Base-by-base conservation (phyloP, 2,797 vertebrate genomes). In the Percopsis omiscomaycus region DNA sequence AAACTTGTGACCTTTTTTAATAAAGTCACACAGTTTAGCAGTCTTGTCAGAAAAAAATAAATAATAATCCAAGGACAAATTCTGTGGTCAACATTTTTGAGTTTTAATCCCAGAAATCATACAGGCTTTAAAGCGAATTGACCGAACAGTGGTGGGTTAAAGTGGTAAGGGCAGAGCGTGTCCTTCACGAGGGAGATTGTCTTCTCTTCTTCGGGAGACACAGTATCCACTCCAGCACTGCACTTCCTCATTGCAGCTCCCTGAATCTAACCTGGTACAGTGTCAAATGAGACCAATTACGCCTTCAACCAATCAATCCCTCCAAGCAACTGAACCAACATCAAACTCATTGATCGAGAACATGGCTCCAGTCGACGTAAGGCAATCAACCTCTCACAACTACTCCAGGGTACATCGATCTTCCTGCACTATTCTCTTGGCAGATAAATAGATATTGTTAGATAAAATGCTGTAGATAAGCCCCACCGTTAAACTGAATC, bases 321-420 rank as follows among this genome's bases (percentile, higher is more conserved):
- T 88, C 82, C 81, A 85, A 91, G 89, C 83, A 83, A 86, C 84
- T 86, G 85, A 83, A 91, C 82, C 90, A 83, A 92, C 89, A 90
- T 92, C 89, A 91, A 92, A 90, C 85, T 80, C 89, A 91, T 90
- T 84, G 90, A 93, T 91, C 86, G 81, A 86, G 86, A 86, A 87
- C 82, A 78, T 84, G 78, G 82, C 84, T 89, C 81, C 74, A 56
- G 84, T 77, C 72, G 77, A 84, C 78, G 77, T 87, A 88, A 92
- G 89, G 87, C 88, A 88, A 91, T 92, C 90, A 93, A 86, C 88
- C 84, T 82, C 82, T 88, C 72, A 75, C 84, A 81, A 87, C 87
- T 84, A 68, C 83, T 87, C 86, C 86, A 73, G 82, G 81, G 66
- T 58, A 15, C 80, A 92, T 92, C 27, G 90, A 93, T 91, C 70